Percentiles rank a stretch among this genome's conserved stretches.
phyloP scores from a whole-genome alignment of 2,797 vertebrate genomes.

The Propithecus deckenii region DNA sequence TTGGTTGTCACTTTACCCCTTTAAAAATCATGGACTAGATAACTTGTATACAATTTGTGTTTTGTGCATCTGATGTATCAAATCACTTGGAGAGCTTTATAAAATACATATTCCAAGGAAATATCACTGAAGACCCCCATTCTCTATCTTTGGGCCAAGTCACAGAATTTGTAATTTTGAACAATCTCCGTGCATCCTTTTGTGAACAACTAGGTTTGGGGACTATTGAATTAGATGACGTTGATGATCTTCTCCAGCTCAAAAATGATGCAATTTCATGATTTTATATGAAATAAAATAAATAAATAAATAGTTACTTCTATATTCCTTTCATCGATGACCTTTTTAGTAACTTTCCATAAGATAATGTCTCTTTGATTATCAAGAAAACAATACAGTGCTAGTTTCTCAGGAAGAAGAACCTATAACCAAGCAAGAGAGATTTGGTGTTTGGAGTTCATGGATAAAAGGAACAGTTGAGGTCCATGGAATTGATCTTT shows the following conservation, averaged over 20 bases:
- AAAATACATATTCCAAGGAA: neutral
- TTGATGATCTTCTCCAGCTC: neutral
- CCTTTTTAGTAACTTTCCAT: neutral
- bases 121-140: neutral
- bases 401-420: neutral
- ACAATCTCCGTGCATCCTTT: neutral
- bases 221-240: neutral
- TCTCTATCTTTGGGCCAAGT: neutral
- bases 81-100: neutral
- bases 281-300: neutral
- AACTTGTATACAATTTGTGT: neutral
- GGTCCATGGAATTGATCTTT: neutral
- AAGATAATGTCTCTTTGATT: neutral
- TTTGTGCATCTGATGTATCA: neutral
- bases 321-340: neutral
- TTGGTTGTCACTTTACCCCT: neutral
- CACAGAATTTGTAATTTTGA: too few relatives aligned
- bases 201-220: neutral
- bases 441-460: neutral
- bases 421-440: neutral
- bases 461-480: neutral
- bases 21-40: neutral
- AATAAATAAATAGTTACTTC: neutral
- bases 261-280: neutral
- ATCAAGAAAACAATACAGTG: neutral